Evolutionary conservation across 2,888 invertebrate genomes (phyloP), one percentile per base, ranked within the genome.

Genomic region (Cantharis flavilabris): DNA sequence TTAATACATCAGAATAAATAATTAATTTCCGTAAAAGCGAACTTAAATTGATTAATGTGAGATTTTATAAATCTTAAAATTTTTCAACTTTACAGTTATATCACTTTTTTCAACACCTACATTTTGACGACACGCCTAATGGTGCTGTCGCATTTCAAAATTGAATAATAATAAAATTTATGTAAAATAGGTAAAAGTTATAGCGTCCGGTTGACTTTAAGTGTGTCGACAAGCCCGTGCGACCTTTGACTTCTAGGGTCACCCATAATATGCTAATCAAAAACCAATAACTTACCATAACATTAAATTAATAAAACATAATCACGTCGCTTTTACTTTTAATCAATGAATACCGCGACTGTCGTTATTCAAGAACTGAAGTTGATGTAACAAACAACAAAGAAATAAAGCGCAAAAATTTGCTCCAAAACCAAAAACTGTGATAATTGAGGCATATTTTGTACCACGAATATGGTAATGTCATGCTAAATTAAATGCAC

Each of bases 221-320:
- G 80, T 80, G 70, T 80, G 80, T 75, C 79, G 77, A 64, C 73
- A 71, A 69, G 70, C 72, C 76, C 74, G 73, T 73, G 75, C 70
- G 64, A 80, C 79, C 80, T 80, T 76, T 80, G 79, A 79, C 80
- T 76, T 70, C 78, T 71, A 73, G 75, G 79, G 80, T 80, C 80
- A 79, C 72, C 71, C 18, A 72, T 77, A 74, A 77, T 69, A 77
- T 77, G 74, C 64, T 74, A 77, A 77, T 77, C 28, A 67, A 67
- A 67, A 49, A 49, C 49, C 49, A 49, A 49, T 49, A 49, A 49
- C 49, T 49, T 72, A 72, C 70, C 72, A 73, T 72, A 63, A 70
- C 70, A 74, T 74, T 74, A 76, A 73, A 49, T 49, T 49, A 49
- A 49, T 49, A 49, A 49, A 49, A 49, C 49, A 49, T 49, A 49